These are phyloP conservation scores for Oligia fasciuncula DNA, from an alignment of 2,888 invertebrate genomes.

Conservation along the genomic window DNA sequence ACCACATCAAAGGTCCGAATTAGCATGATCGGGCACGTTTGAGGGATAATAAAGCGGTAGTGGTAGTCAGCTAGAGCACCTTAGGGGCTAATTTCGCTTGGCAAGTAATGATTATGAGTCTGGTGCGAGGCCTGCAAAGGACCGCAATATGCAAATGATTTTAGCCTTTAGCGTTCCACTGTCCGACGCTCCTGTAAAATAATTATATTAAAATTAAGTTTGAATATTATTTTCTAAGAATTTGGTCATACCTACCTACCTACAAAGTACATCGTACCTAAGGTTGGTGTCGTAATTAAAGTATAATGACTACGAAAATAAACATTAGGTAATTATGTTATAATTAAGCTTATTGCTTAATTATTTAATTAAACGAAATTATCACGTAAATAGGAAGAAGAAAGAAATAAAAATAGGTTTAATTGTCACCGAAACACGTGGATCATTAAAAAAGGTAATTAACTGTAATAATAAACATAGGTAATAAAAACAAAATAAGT, in stretches of 20 bases:
- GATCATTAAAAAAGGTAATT: neutral
- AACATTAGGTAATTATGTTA: neutral
- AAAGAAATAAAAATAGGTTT: neutral
- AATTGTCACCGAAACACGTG: neutral
- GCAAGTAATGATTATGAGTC: constrained; percentile 87
- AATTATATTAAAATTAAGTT: constrained; percentile 57
- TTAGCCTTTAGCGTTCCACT: constrained; percentile 82
- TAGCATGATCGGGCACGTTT: constrained; percentile 87
- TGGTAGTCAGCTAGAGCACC: constrained; percentile 85
- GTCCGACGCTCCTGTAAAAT: constrained; percentile 62
- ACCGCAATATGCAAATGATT: constrained; percentile 89
- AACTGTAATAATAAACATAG: neutral
- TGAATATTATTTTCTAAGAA: constrained; percentile 46
- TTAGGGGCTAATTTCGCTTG: constrained; percentile 88
- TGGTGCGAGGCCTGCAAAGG: constrained; percentile 76
- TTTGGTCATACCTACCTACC: constrained; percentile 4
- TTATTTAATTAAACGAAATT: neutral
- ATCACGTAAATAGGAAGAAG: neutral
- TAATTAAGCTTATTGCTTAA: neutral
- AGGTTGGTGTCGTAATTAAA: constrained; percentile 5
- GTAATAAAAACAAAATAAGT: neutral
- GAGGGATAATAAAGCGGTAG: constrained; percentile 87
- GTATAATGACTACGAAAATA: neutral
- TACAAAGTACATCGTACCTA: constrained; percentile 16
- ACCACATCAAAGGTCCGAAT: constrained; percentile 88